Evolutionary conservation across 35 echinoderm and acorn worm genomes (phyloP), one percentile per base, ranked within the genome.

Genomic region (Diadema setosum): DNA sequence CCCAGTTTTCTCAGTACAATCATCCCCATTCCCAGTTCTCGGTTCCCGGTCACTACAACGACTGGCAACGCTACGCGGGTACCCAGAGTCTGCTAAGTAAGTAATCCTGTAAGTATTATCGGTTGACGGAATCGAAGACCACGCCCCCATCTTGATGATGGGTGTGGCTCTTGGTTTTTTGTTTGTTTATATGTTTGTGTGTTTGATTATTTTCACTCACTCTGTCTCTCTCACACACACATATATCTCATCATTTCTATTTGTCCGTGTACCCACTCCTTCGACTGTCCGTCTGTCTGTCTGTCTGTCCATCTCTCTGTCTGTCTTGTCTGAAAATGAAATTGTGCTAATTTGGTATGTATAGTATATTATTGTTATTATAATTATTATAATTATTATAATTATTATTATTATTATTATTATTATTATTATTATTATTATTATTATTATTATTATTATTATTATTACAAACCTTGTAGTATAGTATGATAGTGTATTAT

Each of bases 1-100:
- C 90, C 5, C 94, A 96, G 89, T 96, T 96, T 80, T 91, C 94
- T 65, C 93, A 96, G 85, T 96, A 96, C 76, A 96, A 96, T 90
- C 94, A 90, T 40, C 93, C 84, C 23, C 75, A 80, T 29, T 80
- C 86, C 39, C 87, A 86, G 45, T 48, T 86, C 39, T 70, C 90
- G 23, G 75, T 87, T 6, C 65, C 94, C 12, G 58, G 69, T 25
- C 89, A 91, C 58, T 95, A 95, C 84, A 95, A 95, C 41, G 93
- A 95, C 31, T 95, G 93, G 93, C 93, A 95, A 75, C 89, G 93
- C n/a, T 91, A 92, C 52, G 91, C 84, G 32, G 69, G 60, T 29
- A 65, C 89, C 24, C 94, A 96, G 69, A 82, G 84, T 33, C 60
- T 96, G 46, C 84, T 96, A 59, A 91, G 89, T 59, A 96, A 96